Percentiles rank a stretch among this genome's conserved stretches.
Conservation (phyloP, 1,140 invertebrate genomes). For the Aphelenchoides besseyi region DNA sequence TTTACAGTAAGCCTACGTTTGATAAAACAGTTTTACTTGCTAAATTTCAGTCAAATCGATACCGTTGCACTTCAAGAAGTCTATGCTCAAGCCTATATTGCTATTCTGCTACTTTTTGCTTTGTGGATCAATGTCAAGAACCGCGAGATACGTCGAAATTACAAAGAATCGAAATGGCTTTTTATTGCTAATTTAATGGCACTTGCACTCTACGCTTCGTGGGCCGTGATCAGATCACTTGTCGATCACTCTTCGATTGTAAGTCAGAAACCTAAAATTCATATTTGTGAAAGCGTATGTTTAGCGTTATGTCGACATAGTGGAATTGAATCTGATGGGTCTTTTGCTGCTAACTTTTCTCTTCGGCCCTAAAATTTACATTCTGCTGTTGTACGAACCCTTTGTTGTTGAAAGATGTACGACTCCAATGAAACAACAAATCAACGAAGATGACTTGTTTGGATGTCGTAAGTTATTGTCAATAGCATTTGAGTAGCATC, state of each 20-base stretch:
- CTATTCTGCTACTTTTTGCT: conserved; percentile 56
- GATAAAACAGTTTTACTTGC: conserved; percentile 13
- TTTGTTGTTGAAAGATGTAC: conserved; percentile 50
- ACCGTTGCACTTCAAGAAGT: conserved; percentile 7
- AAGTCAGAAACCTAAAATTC: conserved; percentile 18
- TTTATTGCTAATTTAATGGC: conserved; percentile 50
- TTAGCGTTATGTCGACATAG: conserved; percentile 50
- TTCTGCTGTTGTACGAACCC: conserved; percentile 59
- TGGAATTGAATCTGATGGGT: conserved; percentile 53
- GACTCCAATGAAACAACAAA: conserved; percentile 14
- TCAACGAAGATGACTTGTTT: conserved; percentile 16
- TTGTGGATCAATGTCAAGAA: conserved; percentile 54
- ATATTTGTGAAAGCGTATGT: not conserved
- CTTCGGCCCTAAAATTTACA: conserved; percentile 61
- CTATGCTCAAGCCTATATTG: conserved; percentile 49
- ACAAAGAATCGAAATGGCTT: conserved; percentile 62
- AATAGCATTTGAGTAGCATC: no score
- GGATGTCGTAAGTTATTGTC: not conserved
- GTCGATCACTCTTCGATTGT: conserved; percentile 34
- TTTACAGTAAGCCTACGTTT: conserved; percentile 29
- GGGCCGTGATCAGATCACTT: conserved; percentile 44
- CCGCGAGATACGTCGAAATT: conserved; percentile 59
- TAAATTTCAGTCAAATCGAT: conserved; percentile 25
- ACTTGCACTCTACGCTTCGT: conserved; percentile 43
- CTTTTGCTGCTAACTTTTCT: conserved; percentile 51